Conservation (phyloP, 2,113 vertebrate genomes). For the Phoxinus phoxinus region DNA sequence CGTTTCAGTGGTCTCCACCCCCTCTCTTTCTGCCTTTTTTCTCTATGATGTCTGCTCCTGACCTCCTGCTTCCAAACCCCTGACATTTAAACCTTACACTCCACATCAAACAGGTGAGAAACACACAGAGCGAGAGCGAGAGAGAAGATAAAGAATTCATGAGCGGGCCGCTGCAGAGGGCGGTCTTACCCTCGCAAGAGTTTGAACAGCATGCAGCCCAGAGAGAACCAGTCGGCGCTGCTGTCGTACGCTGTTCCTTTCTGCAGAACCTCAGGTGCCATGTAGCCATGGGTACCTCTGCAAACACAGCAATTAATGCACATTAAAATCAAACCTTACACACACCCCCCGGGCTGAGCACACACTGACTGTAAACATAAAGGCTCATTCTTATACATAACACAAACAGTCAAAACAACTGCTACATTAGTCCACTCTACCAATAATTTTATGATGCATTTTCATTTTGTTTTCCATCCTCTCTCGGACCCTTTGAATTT, state of each 20-base stretch:
- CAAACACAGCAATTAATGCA: conserved; percentile 31
- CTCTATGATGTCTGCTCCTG: conserved; percentile 60
- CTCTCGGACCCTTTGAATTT: not conserved
- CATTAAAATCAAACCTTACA: conserved; percentile 7
- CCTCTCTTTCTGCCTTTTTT: conserved; percentile 21
- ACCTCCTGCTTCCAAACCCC: conserved; percentile 68
- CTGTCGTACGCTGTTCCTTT: conserved; percentile 97
- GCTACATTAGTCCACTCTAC: not conserved
- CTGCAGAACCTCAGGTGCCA: conserved; percentile 98
- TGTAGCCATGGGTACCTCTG: conserved; percentile 97
- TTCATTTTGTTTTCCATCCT: not conserved
- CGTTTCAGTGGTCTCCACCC: conserved; percentile 20
- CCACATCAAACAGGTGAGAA: conserved; percentile 69
- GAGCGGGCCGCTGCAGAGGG: not conserved
- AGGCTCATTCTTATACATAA: not conserved
- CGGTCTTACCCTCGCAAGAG: conserved; percentile 91
- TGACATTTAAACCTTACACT: conserved; percentile 75
- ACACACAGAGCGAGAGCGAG: not conserved
- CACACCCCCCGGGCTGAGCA: not conserved
- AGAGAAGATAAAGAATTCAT: conserved; percentile 25
- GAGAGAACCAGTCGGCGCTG: conserved; percentile 98
- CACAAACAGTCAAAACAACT: not conserved
- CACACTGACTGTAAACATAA: conserved; percentile 2
- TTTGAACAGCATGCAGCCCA: conserved; percentile 99
- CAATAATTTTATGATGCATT: too few species aligned